These are phyloP conservation scores for Brachypteracias leptosomus DNA, from an alignment of 2,113 vertebrate species.

Conservation along the genomic window DNA sequence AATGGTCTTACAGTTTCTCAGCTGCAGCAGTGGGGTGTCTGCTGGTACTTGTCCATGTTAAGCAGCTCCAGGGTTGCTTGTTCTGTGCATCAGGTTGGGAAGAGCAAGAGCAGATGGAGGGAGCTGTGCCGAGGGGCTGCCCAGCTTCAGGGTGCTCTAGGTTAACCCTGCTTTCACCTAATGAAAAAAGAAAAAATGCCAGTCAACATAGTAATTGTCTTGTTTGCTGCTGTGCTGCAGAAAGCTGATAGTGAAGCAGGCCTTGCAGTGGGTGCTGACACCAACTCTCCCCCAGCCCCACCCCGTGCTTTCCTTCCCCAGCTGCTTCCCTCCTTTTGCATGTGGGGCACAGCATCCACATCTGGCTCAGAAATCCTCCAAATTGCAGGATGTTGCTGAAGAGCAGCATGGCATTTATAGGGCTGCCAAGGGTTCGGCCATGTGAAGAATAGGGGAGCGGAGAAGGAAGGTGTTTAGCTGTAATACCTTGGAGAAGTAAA, in stretches of 20 bases:
- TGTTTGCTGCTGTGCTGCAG: background rate
- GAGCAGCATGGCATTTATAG: rapidly evolving
- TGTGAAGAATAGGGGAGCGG: rapidly evolving
- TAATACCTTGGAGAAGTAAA: background rate
- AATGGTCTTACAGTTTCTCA: background rate
- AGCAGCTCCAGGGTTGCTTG: background rate
- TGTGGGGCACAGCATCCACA: rapidly evolving
- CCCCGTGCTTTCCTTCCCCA: background rate
- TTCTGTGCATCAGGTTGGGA: rapidly evolving
- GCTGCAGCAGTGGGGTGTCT: background rate
- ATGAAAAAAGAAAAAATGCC: background rate
- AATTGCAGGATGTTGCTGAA: background rate
- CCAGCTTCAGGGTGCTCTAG: background rate
- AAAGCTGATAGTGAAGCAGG: background rate
- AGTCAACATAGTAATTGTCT: background rate
- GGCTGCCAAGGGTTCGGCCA: rapidly evolving
- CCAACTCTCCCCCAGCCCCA: background rate
- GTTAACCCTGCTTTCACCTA: background rate
- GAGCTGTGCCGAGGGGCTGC: background rate
- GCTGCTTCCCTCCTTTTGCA: background rate
- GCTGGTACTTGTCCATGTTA: background rate
- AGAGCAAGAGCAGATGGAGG: background rate
- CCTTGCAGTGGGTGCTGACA: background rate
- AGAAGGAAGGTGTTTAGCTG: background rate
- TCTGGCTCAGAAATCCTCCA: background rate